Evolutionary conservation across 2,797 vertebrate species (phyloP), one percentile per base, ranked within the genome.

Genomic region (Holocentrus rufus): DNA sequence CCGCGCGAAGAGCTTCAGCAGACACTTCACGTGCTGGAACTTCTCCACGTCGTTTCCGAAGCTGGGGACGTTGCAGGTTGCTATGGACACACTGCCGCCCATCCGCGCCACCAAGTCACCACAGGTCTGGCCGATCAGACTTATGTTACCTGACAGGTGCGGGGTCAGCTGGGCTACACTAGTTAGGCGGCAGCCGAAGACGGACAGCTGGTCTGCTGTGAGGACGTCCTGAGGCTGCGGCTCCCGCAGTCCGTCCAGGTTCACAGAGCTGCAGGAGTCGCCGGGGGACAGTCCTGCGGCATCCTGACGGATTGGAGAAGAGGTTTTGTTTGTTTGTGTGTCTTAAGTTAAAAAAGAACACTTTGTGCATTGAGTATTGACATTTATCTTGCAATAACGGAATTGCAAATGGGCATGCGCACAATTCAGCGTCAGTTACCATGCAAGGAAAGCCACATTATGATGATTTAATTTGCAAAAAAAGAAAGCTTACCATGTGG

Each of bases 31-130:
- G 8, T 70, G 67, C 14, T 1, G 0, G 1, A 54, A 18, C 0
- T 0, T 5, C 0, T 76, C 2, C 9, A 18, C 2, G 0, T 17
- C 2, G 1, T 60, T 1, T 1, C 30, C 0, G 1, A 74, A 77
- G 7, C 0, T 0, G 7, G 74, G 73, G 0, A 59, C 22, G 9
- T 2, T 54, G 47, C 53, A 72, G 23, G 1, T 1, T 13, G 8
- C 2, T 0, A 2, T 0, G 2, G 0, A 0, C 0, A 0, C 0
- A 1, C 0, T 0, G 4, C 0, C 0, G 0, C 2, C 3, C 0
- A 0, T 7, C 3, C 0, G 0, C 0, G 0, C 0, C 22, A 15
- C 59, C 1, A 59, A 0, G 1, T 14, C 0, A 3, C 1, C 0
- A 0, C 66, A 3, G 2, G 1, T 0, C 61, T 90, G 63, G 14